Percentiles rank a stretch among this genome's conserved stretches.
phyloP scores from a whole-genome alignment of 2,113 vertebrate genomes.

The Rhinogobius similis region DNA sequence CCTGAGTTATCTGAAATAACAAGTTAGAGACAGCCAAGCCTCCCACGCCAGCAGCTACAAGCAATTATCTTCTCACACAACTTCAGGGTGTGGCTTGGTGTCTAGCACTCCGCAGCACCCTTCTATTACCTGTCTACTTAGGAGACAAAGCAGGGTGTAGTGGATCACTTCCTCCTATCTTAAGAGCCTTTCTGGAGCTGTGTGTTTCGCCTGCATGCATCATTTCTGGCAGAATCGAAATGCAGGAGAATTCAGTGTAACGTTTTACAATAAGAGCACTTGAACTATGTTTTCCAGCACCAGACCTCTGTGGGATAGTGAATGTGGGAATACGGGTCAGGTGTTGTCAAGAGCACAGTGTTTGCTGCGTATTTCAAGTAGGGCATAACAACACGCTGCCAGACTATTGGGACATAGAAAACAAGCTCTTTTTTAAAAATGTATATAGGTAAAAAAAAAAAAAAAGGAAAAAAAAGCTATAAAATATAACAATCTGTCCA shows the following conservation, averaged over 20 bases:
- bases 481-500: too few relatives aligned
- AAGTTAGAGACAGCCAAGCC: constrained; percentile 41
- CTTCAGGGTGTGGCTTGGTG: constrained; percentile 53
- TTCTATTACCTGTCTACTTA: constrained; percentile 53
- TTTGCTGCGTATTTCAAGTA: not conserved
- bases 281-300: not conserved
- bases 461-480: too few relatives aligned
- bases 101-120: constrained; percentile 47
- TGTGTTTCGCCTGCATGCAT: constrained; percentile 21
- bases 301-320: not conserved
- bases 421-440: not conserved
- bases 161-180: constrained; percentile 35
- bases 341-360: not conserved
- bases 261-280: constrained; percentile 15
- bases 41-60: constrained; percentile 51
- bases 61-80: constrained; percentile 53
- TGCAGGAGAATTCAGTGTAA: constrained; percentile 28
- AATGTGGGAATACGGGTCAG: not conserved
- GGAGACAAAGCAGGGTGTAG: constrained; percentile 44
- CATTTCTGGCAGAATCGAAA: constrained; percentile 25
- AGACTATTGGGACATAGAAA: not conserved
- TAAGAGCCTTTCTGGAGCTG: constrained; percentile 28
- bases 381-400: not conserved
- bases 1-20: constrained; percentile 61
- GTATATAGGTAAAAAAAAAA: too few relatives aligned